A percentile compares a stretch with the other conserved stretches of the same genome.
Conservation (phyloP, 2,797 vertebrate genomes). For the Gallinago solitaria region DNA sequence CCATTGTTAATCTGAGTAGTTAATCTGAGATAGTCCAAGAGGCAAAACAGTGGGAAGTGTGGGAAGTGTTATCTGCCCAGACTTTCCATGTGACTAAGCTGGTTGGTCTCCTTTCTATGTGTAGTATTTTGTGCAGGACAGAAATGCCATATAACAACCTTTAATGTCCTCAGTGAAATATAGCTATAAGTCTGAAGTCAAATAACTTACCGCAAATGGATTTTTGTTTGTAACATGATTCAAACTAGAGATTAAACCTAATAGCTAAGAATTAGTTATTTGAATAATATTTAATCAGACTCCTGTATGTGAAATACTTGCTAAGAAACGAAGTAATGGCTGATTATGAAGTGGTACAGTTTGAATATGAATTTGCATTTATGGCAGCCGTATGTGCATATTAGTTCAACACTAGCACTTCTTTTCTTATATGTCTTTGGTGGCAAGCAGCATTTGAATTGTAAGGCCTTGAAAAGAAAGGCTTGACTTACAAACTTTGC, state of each 20-base stretch:
- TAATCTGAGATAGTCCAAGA: neutral
- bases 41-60: neutral
- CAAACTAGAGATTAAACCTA: neutral
- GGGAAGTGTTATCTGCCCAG: neutral
- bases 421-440: neutral
- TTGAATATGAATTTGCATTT: neutral
- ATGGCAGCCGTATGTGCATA: neutral
- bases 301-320: neutral
- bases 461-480: neutral
- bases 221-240: neutral
- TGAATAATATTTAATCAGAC: neutral
- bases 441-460: neutral
- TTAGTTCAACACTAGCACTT: neutral
- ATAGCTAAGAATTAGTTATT: neutral
- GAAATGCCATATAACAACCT: neutral
- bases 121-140: neutral
- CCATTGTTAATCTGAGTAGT: neutral
- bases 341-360: neutral
- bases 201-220: neutral
- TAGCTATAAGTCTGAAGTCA: neutral
- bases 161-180: neutral
- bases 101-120: neutral
- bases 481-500: neutral
- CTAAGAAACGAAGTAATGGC: neutral
- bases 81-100: accelerated